phyloP scores from a whole-genome alignment of 2,113 vertebrate species.

The Calidris pygmaea region DNA sequence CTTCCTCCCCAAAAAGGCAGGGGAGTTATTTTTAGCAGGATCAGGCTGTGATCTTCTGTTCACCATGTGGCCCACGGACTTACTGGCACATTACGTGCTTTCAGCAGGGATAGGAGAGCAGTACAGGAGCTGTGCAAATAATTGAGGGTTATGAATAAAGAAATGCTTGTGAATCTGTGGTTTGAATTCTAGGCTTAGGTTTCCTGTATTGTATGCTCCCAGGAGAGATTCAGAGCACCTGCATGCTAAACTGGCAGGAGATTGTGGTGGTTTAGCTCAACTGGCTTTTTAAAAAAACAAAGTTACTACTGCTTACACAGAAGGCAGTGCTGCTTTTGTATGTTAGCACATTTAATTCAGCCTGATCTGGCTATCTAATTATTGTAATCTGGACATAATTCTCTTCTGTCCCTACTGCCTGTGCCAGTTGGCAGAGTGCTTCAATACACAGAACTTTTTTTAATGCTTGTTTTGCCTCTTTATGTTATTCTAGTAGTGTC shows the following conservation, averaged over 20 bases:
- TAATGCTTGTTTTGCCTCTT: not conserved
- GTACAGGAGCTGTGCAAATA: not conserved
- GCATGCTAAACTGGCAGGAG: not conserved
- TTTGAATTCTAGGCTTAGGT: not conserved
- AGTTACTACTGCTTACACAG: not conserved
- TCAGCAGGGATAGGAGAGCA: not conserved
- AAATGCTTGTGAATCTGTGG: not conserved
- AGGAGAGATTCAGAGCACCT: slow-evolving; percentile 1
- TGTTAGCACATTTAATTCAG: rapidly evolving
- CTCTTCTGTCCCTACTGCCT: not conserved
- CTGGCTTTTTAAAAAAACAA: not conserved
- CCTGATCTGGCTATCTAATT: not conserved
- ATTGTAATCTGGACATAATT: not conserved
- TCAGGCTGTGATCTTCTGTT: not conserved
- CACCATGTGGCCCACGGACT: not conserved
- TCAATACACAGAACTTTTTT: not conserved
- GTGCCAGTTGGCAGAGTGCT: not conserved
- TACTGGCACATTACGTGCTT: not conserved
- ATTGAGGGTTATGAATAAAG: not conserved
- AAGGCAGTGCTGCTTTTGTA: not conserved
- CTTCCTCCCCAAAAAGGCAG: rapidly evolving
- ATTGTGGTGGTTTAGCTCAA: not conserved
- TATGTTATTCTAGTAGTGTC: not conserved
- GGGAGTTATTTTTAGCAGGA: not conserved
- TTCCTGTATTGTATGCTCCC: not conserved